Evolutionary conservation across 2,888 invertebrate genomes (phyloP).

Genomic region (Cantharis nigra): DNA sequence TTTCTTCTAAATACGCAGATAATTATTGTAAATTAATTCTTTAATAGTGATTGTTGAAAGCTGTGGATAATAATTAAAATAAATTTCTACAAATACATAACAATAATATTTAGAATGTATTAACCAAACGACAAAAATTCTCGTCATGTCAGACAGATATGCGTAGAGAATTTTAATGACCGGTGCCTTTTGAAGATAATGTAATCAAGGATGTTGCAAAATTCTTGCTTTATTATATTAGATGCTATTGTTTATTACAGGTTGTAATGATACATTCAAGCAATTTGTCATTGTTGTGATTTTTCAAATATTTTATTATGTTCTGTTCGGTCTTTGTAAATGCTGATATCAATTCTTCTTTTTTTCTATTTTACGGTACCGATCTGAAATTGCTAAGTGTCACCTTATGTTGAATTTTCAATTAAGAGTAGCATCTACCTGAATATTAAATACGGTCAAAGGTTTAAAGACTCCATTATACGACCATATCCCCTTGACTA

Average conservation of each 20-base stretch:
- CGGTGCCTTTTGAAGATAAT: constrained; percentile 28
- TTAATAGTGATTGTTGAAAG: background rate
- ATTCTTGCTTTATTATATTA: constrained; percentile 24
- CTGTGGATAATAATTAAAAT: background rate
- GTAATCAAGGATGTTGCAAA: constrained; percentile 27
- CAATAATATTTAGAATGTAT: constrained; percentile 10
- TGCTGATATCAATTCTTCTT: background rate
- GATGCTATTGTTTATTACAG: constrained; percentile 25
- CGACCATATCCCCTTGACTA: constrained; percentile 17
- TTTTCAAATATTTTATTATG: background rate
- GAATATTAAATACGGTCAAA: constrained; percentile 33
- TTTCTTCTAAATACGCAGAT: background rate
- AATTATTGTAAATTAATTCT: background rate
- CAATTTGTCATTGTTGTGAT: constrained; percentile 21
- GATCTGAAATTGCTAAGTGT: constrained; percentile 11
- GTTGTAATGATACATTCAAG: constrained; percentile 16
- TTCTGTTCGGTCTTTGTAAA: background rate
- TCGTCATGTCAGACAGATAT: constrained; percentile 19
- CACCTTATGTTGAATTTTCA: constrained; percentile 31
- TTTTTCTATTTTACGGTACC: background rate
- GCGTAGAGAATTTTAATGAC: constrained; percentile 29
- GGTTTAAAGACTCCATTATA: constrained; percentile 35
- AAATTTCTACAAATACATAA: constrained; percentile 7
- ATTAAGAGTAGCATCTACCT: constrained; percentile 36
- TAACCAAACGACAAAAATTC: constrained; percentile 15